Conservation (phyloP, 2,113 vertebrate genomes). For the Gopherus flavomarginatus region DNA sequence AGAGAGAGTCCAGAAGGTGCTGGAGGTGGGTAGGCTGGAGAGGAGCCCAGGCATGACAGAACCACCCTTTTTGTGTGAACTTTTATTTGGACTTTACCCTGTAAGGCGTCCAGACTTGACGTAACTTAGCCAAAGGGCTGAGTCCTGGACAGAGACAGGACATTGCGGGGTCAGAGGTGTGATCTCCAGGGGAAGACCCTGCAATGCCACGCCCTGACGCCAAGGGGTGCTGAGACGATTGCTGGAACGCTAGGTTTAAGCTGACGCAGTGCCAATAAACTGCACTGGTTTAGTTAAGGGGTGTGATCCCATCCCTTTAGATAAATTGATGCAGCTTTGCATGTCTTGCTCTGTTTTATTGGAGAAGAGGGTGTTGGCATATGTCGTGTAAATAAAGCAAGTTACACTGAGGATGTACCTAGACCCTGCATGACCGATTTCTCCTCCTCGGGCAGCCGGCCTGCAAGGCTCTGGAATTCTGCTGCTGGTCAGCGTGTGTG, state of each 20-base stretch:
- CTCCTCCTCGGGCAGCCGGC: not conserved
- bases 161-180: no score
- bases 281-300: not conserved
- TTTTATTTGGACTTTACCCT: not conserved
- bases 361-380: not conserved
- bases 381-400: not conserved
- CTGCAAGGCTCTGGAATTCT: not conserved
- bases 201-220: not conserved
- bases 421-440: rapidly evolving
- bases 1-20: no score
- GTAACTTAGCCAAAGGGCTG: not conserved
- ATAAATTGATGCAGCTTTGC: not conserved
- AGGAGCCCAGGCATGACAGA: not conserved
- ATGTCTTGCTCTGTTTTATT: not conserved
- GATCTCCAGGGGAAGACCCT: not conserved
- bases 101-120: not conserved
- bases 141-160: not conserved
- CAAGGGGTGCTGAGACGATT: no score
- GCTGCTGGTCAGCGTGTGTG: not conserved
- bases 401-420: not conserved
- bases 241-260: not conserved
- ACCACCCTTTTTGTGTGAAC: not conserved
- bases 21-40: no score
- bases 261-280: rapidly evolving
- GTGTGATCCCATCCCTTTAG: not conserved